Evolutionary conservation across 2,888 invertebrate genomes (phyloP).

Genomic region (Caenorhabditis sp.): DNA sequence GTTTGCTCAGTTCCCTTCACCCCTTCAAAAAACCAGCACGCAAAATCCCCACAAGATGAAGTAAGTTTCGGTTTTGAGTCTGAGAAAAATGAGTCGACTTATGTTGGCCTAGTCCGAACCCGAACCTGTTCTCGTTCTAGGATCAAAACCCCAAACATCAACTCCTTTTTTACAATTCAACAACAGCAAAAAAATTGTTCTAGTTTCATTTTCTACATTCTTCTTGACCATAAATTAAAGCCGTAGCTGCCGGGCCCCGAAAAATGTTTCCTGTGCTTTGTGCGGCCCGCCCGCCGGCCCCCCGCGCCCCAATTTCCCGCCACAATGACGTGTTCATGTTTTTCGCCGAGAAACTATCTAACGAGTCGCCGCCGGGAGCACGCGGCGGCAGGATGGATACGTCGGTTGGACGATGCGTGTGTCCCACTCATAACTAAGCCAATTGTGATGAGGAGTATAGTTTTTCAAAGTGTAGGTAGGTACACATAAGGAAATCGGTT

Average conservation of each 20-base stretch:
- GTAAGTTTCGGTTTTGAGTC: background rate
- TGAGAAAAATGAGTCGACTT: conserved; percentile 46
- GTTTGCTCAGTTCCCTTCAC: too few species aligned
- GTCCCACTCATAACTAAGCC: conserved; percentile 35
- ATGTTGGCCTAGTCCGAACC: too few species aligned
- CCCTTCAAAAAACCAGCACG: conserved; percentile 5
- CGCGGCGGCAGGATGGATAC: conserved; percentile 15
- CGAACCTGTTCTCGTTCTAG: too few species aligned
- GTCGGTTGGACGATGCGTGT: too few species aligned
- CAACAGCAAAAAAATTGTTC: conserved; percentile 8
- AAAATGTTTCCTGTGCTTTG: conserved; percentile 46
- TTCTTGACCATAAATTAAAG: conserved; percentile 17
- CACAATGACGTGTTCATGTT: conserved; percentile 28
- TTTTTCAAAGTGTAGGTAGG: conserved; percentile 18
- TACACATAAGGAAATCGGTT: background rate
- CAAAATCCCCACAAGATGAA: conserved; percentile 36
- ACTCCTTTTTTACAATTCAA: background rate
- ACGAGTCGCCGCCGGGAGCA: conserved; percentile 1
- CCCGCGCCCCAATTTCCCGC: conserved; percentile 28
- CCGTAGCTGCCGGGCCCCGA: too few species aligned
- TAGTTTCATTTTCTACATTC: background rate
- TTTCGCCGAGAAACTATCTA: conserved; percentile 17
- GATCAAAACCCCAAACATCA: conserved; percentile 1
- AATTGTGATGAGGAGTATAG: conserved; percentile 14
- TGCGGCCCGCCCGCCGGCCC: conserved; percentile 16